Evolutionary conservation across 2,113 vertebrate genomes (phyloP).

Genomic region (Salminus brasiliensis): DNA sequence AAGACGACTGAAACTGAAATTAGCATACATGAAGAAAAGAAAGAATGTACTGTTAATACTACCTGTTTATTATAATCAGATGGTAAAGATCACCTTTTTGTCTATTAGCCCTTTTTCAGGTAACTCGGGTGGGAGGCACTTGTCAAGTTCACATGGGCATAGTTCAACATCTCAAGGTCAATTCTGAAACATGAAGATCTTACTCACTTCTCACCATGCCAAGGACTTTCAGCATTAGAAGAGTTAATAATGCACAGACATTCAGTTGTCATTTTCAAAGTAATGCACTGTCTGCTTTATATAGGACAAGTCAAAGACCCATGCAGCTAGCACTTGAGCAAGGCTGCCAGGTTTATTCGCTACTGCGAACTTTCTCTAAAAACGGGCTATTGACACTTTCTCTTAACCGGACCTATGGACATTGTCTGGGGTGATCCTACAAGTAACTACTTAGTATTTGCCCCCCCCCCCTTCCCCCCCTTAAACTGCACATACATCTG

Average conservation of each 20-base stretch:
- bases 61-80: slow-evolving; percentile 33
- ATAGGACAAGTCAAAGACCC: neutral
- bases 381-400: neutral
- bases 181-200: neutral
- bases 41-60: slow-evolving; percentile 4
- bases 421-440: neutral
- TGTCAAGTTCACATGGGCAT: slow-evolving; percentile 16
- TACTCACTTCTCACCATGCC: neutral
- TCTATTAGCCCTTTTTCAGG: slow-evolving; percentile 46
- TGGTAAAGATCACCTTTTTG: neutral
- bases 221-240: neutral
- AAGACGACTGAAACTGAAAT: neutral
- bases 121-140: slow-evolving; percentile 43
- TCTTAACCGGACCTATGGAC: neutral
- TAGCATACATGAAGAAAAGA: neutral
- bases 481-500: too few relatives aligned
- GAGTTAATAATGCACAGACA: neutral
- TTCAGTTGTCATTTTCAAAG: neutral
- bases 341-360: neutral
- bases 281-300: neutral
- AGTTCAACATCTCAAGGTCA: neutral
- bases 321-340: neutral
- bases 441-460: neutral
- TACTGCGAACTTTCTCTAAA: neutral
- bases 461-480: neutral